phyloP scores from a whole-genome alignment of 2,888 invertebrate species.

The Hirtodrosophila histrioides region DNA sequence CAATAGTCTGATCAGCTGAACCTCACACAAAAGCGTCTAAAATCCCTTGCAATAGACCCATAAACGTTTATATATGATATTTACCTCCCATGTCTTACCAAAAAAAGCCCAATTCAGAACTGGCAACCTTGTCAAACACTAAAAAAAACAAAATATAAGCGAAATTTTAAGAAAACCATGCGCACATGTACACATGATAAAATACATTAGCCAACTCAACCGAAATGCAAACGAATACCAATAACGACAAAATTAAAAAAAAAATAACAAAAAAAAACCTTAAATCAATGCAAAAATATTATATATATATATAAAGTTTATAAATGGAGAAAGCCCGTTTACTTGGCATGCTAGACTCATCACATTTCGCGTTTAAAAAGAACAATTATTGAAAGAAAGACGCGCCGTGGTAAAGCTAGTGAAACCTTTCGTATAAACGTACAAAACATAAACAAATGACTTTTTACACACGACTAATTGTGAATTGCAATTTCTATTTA shows the following conservation, averaged over 20 bases:
- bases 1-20: slow-evolving; percentile 57
- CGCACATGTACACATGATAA: slow-evolving; percentile 43
- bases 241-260: slow-evolving; percentile 40
- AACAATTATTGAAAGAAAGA: slow-evolving; percentile 31
- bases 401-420: slow-evolving; percentile 48
- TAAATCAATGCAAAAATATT: slow-evolving; percentile 32
- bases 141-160: slow-evolving; percentile 24
- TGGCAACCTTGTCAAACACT: slow-evolving; percentile 34
- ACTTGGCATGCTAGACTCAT: slow-evolving; percentile 45
- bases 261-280: slow-evolving; percentile 37
- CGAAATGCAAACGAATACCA: slow-evolving; percentile 77
- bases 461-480: slow-evolving; percentile 55
- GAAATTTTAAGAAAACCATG: slow-evolving; percentile 35
- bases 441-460: slow-evolving; percentile 65
- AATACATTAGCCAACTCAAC: slow-evolving; percentile 50
- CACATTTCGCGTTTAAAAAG: slow-evolving; percentile 40
- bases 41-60: slow-evolving; percentile 42
- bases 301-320: slow-evolving; percentile 21
- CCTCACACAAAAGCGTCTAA: slow-evolving; percentile 54
- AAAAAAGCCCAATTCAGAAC: slow-evolving; percentile 18
- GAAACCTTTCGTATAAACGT: slow-evolving; percentile 60
- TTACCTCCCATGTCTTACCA: slow-evolving; percentile 36
- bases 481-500: slow-evolving; percentile 49
- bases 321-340: slow-evolving; percentile 24
- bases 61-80: slow-evolving; percentile 44